Evolutionary conservation across 2,797 vertebrate genomes (phyloP).

Genomic region (Bucorvus abyssinicus): DNA sequence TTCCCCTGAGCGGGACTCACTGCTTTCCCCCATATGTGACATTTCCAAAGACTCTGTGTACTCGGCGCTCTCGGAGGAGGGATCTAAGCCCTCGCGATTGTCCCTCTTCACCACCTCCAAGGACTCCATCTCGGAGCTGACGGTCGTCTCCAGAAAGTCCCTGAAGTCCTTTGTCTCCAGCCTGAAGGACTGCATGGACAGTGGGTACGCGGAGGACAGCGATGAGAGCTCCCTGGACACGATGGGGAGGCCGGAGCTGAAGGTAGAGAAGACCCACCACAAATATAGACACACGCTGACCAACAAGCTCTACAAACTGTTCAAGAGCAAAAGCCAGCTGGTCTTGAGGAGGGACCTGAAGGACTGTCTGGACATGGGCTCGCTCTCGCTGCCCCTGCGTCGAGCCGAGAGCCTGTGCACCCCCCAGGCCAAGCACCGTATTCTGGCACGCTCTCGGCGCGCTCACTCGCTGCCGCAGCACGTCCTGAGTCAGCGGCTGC

Average conservation of each 20-base stretch:
- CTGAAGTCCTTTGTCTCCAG: slow-evolving; percentile 85
- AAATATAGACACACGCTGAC: slow-evolving; percentile 65
- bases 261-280: slow-evolving; percentile 23
- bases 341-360: slow-evolving; percentile 62
- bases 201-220: slow-evolving; percentile 88
- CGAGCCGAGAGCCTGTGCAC: slow-evolving; percentile 88
- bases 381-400: slow-evolving; percentile 58
- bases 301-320: slow-evolving; percentile 82
- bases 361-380: background rate
- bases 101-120: slow-evolving; percentile 77
- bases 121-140: slow-evolving; percentile 84
- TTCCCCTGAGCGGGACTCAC: slow-evolving; percentile 78
- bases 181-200: slow-evolving; percentile 87
- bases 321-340: slow-evolving; percentile 80
- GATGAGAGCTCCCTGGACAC: slow-evolving; percentile 79
- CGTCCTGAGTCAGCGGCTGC: slow-evolving; percentile 65
- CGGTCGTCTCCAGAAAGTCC: slow-evolving; percentile 77
- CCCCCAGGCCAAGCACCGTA: slow-evolving; percentile 70
- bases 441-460: slow-evolving; percentile 80
- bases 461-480: slow-evolving; percentile 93
- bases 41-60: slow-evolving; percentile 86
- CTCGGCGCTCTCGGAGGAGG: slow-evolving; percentile 75
- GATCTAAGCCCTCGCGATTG: slow-evolving; percentile 65
- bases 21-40: slow-evolving; percentile 82
- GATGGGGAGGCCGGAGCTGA: slow-evolving; percentile 32